These are phyloP conservation scores for Hormaphis cornu DNA, from an alignment of 1,140 invertebrate genomes.

Conservation along the genomic window DNA sequence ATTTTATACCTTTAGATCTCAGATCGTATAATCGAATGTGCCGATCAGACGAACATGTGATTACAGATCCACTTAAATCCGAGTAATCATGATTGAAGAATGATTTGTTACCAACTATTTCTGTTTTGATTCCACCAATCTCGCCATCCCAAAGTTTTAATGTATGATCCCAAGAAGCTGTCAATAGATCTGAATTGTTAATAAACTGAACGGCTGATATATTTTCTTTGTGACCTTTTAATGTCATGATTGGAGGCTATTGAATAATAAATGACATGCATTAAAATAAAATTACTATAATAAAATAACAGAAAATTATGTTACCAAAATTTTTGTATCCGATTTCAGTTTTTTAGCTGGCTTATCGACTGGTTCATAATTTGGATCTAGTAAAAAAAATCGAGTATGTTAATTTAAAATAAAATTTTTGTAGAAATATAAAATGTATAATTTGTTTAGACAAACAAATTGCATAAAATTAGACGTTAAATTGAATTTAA, in stretches of 20 bases:
- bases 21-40: conserved; percentile 82
- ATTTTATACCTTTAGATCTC: conserved; percentile 62
- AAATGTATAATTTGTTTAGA: neutral
- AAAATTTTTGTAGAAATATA: neutral
- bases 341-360: conserved; percentile 9
- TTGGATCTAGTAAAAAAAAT: neutral
- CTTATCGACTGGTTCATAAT: neutral
- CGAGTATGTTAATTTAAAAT: neutral
- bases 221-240: conserved; percentile 86
- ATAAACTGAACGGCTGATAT: conserved; percentile 79
- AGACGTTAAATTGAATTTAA: no score
- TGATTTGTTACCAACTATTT: conserved; percentile 79
- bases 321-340: conserved; percentile 17
- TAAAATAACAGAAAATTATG: neutral
- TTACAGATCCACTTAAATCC: conserved; percentile 56
- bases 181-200: conserved; percentile 61
- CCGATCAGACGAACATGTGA: conserved; percentile 82
- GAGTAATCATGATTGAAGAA: conserved; percentile 84
- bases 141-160: conserved; percentile 89
- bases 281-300: neutral
- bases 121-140: conserved; percentile 66
- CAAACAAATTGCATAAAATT: no score
- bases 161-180: conserved; percentile 92
- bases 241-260: conserved; percentile 73
- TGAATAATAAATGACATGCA: conserved; percentile 37